phyloP scores from a whole-genome alignment of 1,140 invertebrate genomes.

The Paralvinella palmiformis region DNA sequence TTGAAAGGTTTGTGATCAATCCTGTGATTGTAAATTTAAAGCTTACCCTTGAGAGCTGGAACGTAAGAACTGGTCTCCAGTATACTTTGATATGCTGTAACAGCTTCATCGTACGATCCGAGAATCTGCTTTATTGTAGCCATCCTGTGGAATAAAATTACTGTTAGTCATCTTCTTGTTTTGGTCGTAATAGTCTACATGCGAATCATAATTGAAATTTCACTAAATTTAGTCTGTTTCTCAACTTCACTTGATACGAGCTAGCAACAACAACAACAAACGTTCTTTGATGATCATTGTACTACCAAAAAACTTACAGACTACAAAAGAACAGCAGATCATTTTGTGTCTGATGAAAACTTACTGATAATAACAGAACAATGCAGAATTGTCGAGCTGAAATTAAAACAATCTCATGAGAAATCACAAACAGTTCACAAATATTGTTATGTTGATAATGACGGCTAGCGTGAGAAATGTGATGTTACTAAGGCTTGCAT shows the following conservation, averaged over 20 bases:
- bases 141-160: background rate
- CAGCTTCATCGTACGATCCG: constrained; percentile 56
- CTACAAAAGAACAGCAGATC: background rate
- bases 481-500: too few relatives aligned
- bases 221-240: too few relatives aligned
- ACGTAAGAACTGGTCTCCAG: constrained; percentile 61
- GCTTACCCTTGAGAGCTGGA: constrained; percentile 62
- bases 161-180: background rate
- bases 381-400: background rate
- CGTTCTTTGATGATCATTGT: too few relatives aligned
- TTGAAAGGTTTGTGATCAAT: background rate
- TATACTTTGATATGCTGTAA: constrained; percentile 64
- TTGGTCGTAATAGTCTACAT: too few relatives aligned
- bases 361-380: constrained; percentile 3
- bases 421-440: too few relatives aligned
- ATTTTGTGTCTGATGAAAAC: background rate
- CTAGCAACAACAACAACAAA: too few relatives aligned
- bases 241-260: too few relatives aligned
- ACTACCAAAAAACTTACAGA: too few relatives aligned
- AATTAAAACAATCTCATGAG: background rate
- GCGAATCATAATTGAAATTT: too few relatives aligned
- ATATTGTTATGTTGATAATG: too few relatives aligned
- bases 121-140: constrained; percentile 8
- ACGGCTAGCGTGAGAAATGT: too few relatives aligned
- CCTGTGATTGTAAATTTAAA: background rate